Evolutionary conservation across 2,797 vertebrate species (phyloP).

Genomic region (Lagodon rhomboides): DNA sequence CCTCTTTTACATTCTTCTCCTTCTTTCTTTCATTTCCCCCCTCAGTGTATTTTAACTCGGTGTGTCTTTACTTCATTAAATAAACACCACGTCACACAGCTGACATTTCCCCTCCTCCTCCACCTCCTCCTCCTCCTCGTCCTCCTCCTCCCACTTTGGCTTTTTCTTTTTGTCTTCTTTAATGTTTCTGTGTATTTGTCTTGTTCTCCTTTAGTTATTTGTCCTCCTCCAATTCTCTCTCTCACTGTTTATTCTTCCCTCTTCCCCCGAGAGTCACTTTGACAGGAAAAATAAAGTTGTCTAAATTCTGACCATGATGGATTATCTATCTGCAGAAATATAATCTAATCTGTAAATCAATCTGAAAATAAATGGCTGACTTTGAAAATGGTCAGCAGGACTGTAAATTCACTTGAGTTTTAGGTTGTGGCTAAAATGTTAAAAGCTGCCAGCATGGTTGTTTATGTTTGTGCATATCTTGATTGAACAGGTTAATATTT

Average conservation of each 20-base stretch:
- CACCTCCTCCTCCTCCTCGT: background rate
- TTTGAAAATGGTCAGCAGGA: background rate
- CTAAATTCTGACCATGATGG: conserved; percentile 3
- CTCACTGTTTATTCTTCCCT: background rate
- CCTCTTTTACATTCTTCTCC: background rate
- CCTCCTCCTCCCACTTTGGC: background rate
- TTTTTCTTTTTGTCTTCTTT: conserved; percentile 9
- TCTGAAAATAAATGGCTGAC: background rate
- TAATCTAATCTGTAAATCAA: background rate
- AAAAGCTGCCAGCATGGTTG: background rate
- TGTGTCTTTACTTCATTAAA: background rate
- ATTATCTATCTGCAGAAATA: conserved; percentile 16
- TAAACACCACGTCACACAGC: background rate
- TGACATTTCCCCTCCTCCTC: background rate
- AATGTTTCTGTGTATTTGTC: conserved; percentile 9
- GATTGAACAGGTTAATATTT: background rate
- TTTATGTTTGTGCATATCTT: background rate
- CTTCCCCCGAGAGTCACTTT: conserved; percentile 18
- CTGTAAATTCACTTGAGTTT: background rate
- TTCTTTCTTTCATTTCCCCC: conserved; percentile 4
- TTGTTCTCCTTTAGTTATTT: conserved; percentile 27
- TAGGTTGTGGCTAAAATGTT: background rate
- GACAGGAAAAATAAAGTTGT: conserved; percentile 20
- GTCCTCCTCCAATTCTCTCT: conserved; percentile 17
- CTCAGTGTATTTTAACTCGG: background rate